These are phyloP conservation scores for Temnothorax rugatulus DNA, from an alignment of 2,888 invertebrate species.

Conservation along the genomic window DNA sequence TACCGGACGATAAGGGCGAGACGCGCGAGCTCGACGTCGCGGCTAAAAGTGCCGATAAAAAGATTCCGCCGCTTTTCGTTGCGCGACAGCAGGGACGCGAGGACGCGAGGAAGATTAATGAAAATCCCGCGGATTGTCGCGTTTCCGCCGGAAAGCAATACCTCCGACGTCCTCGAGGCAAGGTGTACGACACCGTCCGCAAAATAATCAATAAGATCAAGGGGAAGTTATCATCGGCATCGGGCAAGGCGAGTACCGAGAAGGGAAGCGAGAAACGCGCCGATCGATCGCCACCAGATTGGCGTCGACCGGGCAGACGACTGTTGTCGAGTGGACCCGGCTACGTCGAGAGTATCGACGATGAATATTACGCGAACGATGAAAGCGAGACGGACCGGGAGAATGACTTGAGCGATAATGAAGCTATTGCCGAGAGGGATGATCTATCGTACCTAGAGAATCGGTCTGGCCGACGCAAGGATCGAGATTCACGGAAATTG, in stretches of 20 bases:
- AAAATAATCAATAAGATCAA: constrained; percentile 11
- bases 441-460: constrained; percentile 32
- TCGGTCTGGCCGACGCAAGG: background rate
- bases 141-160: background rate
- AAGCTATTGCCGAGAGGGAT: constrained; percentile 34
- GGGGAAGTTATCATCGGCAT: background rate
- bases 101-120: constrained; percentile 47
- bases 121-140: constrained; percentile 14
- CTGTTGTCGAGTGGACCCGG: constrained; percentile 18
- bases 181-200: constrained; percentile 18
- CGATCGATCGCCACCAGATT: constrained; percentile 3
- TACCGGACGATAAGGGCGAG: constrained; percentile 31
- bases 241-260: background rate
- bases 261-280: background rate
- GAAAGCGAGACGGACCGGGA: constrained; percentile 3
- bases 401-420: constrained; percentile 31
- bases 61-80: background rate
- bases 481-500: constrained; percentile 39
- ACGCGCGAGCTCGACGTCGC: background rate
- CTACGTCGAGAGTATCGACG: background rate
- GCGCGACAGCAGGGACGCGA: constrained; percentile 24
- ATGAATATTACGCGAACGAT: constrained; percentile 42
- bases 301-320: constrained; percentile 19
- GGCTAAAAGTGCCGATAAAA: constrained; percentile 40
- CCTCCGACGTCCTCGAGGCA: constrained; percentile 7